Evolutionary conservation across 2,113 vertebrate genomes (phyloP).

Genomic region (Tringa solitaria): DNA sequence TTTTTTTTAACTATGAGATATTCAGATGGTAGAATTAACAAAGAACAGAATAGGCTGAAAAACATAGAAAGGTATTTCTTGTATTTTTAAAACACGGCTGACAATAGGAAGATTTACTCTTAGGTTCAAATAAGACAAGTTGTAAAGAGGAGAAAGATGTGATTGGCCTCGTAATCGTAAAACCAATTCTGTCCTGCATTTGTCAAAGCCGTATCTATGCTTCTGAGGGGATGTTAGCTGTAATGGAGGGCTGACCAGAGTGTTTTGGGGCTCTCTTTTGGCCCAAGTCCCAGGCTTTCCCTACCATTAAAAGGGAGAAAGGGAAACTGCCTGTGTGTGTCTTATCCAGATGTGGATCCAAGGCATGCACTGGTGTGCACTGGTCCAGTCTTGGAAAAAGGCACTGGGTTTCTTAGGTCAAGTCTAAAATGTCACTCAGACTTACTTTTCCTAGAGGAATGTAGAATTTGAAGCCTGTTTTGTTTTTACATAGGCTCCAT

Average conservation of each 20-base stretch:
- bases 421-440: neutral
- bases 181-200: neutral
- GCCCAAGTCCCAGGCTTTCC: neutral
- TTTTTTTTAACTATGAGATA: neutral
- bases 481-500: neutral
- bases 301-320: neutral
- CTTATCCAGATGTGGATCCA: neutral
- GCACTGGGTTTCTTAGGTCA: neutral
- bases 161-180: neutral
- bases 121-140: neutral
- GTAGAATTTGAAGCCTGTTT: neutral
- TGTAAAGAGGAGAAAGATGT: neutral
- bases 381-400: neutral
- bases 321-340: rapidly evolving
- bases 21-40: neutral
- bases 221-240: neutral
- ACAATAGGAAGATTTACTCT: neutral
- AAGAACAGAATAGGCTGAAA: neutral
- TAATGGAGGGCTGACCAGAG: neutral
- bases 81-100: neutral
- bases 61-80: neutral
- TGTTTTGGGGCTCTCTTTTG: neutral
- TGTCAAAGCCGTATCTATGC: neutral
- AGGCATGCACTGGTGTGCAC: neutral
- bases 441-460: slow-evolving; percentile 22